Evolutionary conservation across 1,140 invertebrate genomes (phyloP).

Genomic region (Yoshiicerus persimilis): DNA sequence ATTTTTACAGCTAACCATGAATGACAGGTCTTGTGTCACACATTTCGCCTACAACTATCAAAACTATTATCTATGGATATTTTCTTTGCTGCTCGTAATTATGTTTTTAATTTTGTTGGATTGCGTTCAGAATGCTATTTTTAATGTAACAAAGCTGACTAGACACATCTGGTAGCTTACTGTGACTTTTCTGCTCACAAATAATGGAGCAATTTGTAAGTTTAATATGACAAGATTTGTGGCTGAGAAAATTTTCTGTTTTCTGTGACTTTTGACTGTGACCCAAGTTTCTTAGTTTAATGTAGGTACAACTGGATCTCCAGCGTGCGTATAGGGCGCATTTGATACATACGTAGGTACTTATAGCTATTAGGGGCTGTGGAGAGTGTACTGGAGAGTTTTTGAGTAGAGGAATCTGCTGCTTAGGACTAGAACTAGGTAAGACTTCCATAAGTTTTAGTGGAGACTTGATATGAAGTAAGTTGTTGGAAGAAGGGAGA

Average conservation of each 20-base stretch:
- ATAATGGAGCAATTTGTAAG: conserved; percentile 37
- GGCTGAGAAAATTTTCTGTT: not conserved
- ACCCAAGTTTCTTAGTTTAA: not conserved
- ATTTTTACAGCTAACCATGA: no score
- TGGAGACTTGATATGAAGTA: not conserved
- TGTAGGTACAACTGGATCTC: no score
- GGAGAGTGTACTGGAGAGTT: not conserved
- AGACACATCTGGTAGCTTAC: not conserved
- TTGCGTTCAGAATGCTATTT: not conserved
- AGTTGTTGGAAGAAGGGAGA: conserved; percentile 19
- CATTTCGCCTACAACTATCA: no score
- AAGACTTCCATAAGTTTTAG: not conserved
- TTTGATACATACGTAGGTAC: no score
- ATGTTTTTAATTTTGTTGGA: no score
- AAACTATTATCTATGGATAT: no score
- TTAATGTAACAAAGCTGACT: not conserved
- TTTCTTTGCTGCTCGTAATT: no score
- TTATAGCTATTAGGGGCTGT: not conserved
- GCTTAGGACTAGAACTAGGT: not conserved
- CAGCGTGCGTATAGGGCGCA: no score
- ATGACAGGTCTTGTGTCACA: no score
- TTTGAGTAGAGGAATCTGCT: not conserved
- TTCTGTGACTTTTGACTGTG: not conserved
- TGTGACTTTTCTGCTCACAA: not conserved
- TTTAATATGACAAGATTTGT: conserved; percentile 44